phyloP scores from a whole-genome alignment of 30 jellyfish, hydroid and myxozoan genomes.

The Sanderia malayensis region DNA sequence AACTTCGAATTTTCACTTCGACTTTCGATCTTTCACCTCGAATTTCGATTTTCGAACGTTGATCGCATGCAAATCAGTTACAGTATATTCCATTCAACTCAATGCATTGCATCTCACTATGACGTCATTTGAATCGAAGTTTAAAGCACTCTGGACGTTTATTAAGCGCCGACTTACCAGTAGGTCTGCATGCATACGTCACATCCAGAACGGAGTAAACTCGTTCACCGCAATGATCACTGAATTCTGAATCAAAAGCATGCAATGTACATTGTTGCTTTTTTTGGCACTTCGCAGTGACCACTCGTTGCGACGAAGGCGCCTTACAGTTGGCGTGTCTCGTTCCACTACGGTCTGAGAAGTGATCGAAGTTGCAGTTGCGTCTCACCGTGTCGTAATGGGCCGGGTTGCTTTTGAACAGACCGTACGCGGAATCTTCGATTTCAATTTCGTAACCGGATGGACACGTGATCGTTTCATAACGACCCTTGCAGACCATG shows the following conservation, averaged over 20 bases:
- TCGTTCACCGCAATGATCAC: conserved; percentile 31
- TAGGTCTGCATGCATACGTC: too few species aligned
- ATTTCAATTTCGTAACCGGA: conserved; percentile 17
- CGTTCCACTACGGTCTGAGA: background rate
- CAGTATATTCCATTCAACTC: too few species aligned
- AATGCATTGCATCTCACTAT: too few species aligned
- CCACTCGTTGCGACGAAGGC: conserved; percentile 14
- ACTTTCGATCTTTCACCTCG: too few species aligned
- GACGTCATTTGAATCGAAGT: too few species aligned
- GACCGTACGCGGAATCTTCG: conserved; percentile 30
- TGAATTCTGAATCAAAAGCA: conserved; percentile 36
- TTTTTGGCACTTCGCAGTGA: conserved; percentile 15
- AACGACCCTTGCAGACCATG: conserved; percentile 53
- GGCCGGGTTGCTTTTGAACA: background rate
- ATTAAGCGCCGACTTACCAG: too few species aligned
- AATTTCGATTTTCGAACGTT: too few species aligned
- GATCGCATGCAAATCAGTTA: too few species aligned
- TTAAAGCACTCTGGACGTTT: too few species aligned
- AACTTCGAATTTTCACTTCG: too few species aligned
- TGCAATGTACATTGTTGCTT: conserved; percentile 31
- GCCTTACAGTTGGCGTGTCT: conserved; percentile 19
- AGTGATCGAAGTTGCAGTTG: conserved; percentile 11
- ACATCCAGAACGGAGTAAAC: conserved; percentile 38
- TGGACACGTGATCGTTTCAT: conserved; percentile 55
- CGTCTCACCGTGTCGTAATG: conserved; percentile 1